Base-by-base conservation (phyloP, 2,113 vertebrate genomes). In the Salvelinus alpinus region DNA sequence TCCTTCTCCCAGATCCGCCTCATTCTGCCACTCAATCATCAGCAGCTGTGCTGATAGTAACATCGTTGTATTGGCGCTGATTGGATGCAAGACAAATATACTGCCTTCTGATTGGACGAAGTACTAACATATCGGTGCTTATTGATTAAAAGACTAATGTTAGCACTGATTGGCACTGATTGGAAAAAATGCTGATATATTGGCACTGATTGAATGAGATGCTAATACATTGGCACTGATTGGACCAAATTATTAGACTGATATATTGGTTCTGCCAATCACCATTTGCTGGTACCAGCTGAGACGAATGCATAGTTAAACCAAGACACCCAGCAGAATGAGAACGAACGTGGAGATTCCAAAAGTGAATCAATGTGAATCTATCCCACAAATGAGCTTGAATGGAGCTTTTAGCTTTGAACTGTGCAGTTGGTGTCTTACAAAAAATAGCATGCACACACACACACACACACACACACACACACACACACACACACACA, bases 11-110 rank as follows among this genome's bases (percentile, higher is more conserved):
- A 48, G 12, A 62, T 77, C 70, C 1, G 3, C 38, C 71, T 51
- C 51, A 5, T 64, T 22, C 48, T 81, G 75, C 76, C 87, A 74
- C 80, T 89, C 81, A 75, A 44, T 44, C 38, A 44, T 44, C 38
- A 2, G 38, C 38, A 44, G 38, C 2, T 44, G 38, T 2, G 38
- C 1, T 44, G 38, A 44, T 44, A 44, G 38, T 57, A 70, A 70
- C 60, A 77, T 78, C 71, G 57, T 27, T 29, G 71, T 9, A 3
- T 72, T 60, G 38, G 72, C 72, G 76, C 73, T 76, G 44, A 76
- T 71, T 27, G 62, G 47, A 70, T 27, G 64, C 13, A 27, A 65
- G 24, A 20, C 64, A 25, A 13, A 24, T 11, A 65, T 65, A 16
- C 25, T 7, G 25, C 3, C 51, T 54, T 54, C 51, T 54, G 51